phyloP scores from a whole-genome alignment of 2,797 vertebrate genomes.

The Zenarchopterus dispar region DNA sequence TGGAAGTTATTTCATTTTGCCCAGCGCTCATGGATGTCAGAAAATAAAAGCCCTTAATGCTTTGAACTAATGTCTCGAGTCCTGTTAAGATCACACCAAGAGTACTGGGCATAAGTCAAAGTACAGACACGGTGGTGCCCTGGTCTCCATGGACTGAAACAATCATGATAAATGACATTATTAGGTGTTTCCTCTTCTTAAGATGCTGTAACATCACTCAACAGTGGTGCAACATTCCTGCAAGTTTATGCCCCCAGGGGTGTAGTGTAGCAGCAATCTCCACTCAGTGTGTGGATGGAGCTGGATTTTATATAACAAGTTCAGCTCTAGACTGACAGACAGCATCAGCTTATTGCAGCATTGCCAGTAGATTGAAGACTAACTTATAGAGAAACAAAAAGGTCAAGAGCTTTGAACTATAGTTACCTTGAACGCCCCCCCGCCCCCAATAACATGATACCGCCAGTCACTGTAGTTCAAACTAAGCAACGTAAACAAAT shows the following conservation, averaged over 20 bases:
- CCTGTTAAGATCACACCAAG: not conserved
- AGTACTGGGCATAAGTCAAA: not conserved
- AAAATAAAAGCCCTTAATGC: not conserved
- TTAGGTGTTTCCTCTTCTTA: not conserved
- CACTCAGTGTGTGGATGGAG: not conserved
- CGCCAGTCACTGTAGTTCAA: conserved; percentile 32
- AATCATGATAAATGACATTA: conserved; percentile 3
- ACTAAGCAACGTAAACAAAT: conserved; percentile 61
- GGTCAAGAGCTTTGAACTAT: conserved; percentile 37
- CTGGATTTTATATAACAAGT: conserved; percentile 11
- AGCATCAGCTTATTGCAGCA: conserved; percentile 23
- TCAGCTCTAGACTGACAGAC: conserved; percentile 25
- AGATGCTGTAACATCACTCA: conserved; percentile 1
- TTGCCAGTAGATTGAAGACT: conserved; percentile 33
- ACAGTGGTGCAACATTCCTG: not conserved
- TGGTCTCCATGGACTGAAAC: not conserved
- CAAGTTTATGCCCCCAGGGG: not conserved
- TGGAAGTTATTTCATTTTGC: not conserved
- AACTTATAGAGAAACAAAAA: not conserved
- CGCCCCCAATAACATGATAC: conserved; percentile 8
- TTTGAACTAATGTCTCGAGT: not conserved
- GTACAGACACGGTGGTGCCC: not conserved
- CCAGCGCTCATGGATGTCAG: not conserved
- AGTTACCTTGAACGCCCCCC: conserved; percentile 46
- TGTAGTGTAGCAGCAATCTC: not conserved